phyloP scores from a whole-genome alignment of 2,888 invertebrate genomes.

The Chrysodeixis includens region DNA sequence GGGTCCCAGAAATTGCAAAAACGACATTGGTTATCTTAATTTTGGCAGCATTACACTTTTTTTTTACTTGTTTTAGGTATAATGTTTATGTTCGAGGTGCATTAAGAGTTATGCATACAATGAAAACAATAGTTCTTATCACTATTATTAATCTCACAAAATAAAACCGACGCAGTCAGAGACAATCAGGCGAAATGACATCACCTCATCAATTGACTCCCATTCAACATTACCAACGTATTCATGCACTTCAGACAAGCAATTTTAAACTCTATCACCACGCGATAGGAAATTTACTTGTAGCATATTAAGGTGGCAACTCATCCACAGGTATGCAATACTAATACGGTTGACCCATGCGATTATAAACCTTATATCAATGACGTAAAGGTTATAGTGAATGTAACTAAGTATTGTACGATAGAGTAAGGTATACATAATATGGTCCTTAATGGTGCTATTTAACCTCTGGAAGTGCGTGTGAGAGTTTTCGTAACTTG shows the following conservation, averaged over 20 bases:
- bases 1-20: too few relatives aligned
- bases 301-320: slow-evolving; percentile 20
- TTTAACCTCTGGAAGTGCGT: slow-evolving; percentile 62
- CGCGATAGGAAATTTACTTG: slow-evolving; percentile 9
- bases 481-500: slow-evolving; percentile 30
- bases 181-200: slow-evolving; percentile 53
- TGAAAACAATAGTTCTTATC: slow-evolving; percentile 2
- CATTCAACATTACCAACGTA: slow-evolving; percentile 40
- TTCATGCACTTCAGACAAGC: neutral
- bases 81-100: too few relatives aligned
- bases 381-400: slow-evolving; percentile 6
- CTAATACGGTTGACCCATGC: neutral
- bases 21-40: too few relatives aligned
- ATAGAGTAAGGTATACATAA: slow-evolving; percentile 38
- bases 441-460: slow-evolving; percentile 58
- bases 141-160: slow-evolving; percentile 18
- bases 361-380: slow-evolving; percentile 34
- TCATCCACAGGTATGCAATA: slow-evolving; percentile 34
- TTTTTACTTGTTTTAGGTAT: too few relatives aligned
- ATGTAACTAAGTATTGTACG: neutral
- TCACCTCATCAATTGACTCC: slow-evolving; percentile 70
- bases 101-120: neutral
- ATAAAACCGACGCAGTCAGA: slow-evolving; percentile 20
- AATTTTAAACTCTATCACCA: slow-evolving; percentile 36
- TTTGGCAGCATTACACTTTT: too few relatives aligned